Conservation (phyloP, 2,113 vertebrate genomes). For the Mastomys coucha region DNA sequence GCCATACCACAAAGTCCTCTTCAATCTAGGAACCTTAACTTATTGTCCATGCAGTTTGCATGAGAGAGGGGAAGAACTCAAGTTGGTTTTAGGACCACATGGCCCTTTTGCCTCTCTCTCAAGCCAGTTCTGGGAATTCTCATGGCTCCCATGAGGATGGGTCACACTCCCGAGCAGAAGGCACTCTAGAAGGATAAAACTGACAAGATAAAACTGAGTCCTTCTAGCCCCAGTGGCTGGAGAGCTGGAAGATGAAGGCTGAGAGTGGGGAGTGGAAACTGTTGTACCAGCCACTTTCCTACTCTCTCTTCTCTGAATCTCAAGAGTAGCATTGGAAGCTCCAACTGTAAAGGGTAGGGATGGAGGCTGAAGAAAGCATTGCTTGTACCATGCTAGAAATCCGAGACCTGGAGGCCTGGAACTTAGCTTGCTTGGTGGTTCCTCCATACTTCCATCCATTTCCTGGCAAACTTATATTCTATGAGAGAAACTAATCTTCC, state of each 20-base stretch:
- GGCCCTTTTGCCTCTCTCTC: not conserved
- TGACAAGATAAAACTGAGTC: not conserved
- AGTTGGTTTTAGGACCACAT: not conserved
- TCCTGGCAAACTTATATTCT: no score
- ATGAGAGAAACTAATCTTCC: not conserved
- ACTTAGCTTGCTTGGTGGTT: not conserved
- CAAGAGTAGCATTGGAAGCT: not conserved
- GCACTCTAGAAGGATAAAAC: not conserved
- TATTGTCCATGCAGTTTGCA: not conserved
- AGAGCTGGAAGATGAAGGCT: not conserved
- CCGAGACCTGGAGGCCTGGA: not conserved
- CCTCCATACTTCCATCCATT: not conserved
- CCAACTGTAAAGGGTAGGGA: no score
- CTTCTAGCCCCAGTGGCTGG: not conserved
- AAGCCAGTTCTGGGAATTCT: not conserved
- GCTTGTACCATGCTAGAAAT: not conserved
- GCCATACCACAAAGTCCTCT: not conserved
- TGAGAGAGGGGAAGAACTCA: not conserved
- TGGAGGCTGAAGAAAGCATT: not conserved
- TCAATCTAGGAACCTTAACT: not conserved
- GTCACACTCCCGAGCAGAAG: not conserved
- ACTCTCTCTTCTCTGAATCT: not conserved
- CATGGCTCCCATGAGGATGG: not conserved
- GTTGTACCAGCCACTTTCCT: no score
- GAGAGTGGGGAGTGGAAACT: no score